phyloP scores from a whole-genome alignment of 1,140 invertebrate species.

The Holotrichia oblita region DNA sequence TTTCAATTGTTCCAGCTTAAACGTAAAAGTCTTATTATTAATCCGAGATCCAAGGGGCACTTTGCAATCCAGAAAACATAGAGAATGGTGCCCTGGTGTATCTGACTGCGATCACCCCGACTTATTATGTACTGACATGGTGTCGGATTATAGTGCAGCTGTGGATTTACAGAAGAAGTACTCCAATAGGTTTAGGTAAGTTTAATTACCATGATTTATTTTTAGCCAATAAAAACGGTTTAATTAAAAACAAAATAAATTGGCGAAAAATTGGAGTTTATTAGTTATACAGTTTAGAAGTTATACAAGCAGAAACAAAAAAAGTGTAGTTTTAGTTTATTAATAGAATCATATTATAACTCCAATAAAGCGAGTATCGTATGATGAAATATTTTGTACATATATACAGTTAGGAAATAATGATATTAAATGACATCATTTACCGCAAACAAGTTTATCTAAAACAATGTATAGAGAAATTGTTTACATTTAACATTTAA shows the following conservation, averaged over 20 bases:
- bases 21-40: constrained; percentile 79
- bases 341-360: too few species aligned
- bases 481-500: too few species aligned
- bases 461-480: too few species aligned
- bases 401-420: too few species aligned
- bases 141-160: constrained; percentile 82
- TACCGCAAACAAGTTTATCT: too few species aligned
- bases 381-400: background rate
- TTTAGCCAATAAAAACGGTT: background rate
- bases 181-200: constrained; percentile 77
- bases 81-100: constrained; percentile 84
- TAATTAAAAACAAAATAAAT: too few species aligned
- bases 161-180: constrained; percentile 72
- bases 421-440: too few species aligned
- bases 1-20: constrained; percentile 65
- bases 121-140: constrained; percentile 82
- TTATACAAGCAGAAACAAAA: too few species aligned
- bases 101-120: constrained; percentile 82
- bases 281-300: too few species aligned
- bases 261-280: too few species aligned
- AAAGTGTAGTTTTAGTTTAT: too few species aligned
- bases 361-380: background rate
- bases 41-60: constrained; percentile 87
- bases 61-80: constrained; percentile 83
- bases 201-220: background rate